Conservation (phyloP, 2,797 vertebrate species). For the Esox masquinongy region DNA sequence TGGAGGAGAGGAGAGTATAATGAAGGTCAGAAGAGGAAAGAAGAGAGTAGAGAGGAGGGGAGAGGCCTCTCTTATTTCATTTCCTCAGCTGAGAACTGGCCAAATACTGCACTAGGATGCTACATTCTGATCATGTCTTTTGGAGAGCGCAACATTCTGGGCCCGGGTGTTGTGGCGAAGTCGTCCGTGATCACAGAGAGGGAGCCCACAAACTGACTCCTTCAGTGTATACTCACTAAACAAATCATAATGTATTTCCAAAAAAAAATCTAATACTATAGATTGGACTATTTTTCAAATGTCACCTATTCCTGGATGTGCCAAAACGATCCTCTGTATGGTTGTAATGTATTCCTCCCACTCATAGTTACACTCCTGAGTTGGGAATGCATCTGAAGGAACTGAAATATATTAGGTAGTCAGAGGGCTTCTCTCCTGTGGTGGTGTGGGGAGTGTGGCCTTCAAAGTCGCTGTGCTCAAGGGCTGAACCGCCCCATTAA, state of each 20-base stretch:
- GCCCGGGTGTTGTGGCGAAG: conserved; percentile 13
- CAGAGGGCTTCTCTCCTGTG: conserved; percentile 11
- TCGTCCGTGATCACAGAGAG: conserved; percentile 2
- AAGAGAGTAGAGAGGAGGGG: conserved; percentile 18
- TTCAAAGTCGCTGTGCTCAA: conserved; percentile 13
- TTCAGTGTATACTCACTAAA: conserved; percentile 18
- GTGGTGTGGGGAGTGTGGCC: conserved; percentile 12
- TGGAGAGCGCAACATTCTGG: conserved; percentile 14
- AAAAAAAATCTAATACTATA: background rate
- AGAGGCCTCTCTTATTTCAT: conserved; percentile 26
- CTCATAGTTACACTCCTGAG: background rate
- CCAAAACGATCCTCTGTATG: conserved; percentile 10
- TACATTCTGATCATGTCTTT: conserved; percentile 24
- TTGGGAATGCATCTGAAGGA: conserved; percentile 13
- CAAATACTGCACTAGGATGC: conserved; percentile 15
- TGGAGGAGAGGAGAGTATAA: conserved; percentile 34
- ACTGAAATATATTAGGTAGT: conserved; percentile 19
- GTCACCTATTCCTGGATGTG: conserved; percentile 5
- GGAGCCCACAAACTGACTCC: background rate
- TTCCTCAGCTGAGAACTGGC: conserved; percentile 39
- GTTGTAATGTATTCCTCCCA: conserved; percentile 19
- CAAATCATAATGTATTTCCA: background rate
- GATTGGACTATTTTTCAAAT: conserved; percentile 1
- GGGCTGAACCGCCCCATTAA: conserved; percentile 1
- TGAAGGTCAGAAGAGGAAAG: conserved; percentile 21